Evolutionary conservation across 53 echinoderm and acorn worm genomes (phyloP).

Genomic region (Henricia sp.): DNA sequence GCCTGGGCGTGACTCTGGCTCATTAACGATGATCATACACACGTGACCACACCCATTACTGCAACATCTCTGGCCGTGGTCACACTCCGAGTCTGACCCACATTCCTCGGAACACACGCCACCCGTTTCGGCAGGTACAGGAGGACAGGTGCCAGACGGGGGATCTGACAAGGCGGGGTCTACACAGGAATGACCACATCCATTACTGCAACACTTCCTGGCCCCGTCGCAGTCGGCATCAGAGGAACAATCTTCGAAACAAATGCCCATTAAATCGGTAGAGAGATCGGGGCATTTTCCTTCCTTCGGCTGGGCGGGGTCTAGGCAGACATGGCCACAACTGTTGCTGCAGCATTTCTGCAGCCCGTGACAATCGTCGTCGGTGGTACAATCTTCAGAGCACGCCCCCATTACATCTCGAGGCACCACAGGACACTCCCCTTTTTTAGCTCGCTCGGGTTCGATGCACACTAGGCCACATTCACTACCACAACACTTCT

Average conservation of each 20-base stretch:
- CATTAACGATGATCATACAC: slow-evolving; percentile 37
- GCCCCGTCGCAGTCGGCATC: slow-evolving; percentile 54
- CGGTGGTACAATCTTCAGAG: not conserved
- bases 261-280: slow-evolving; percentile 40
- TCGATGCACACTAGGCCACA: not conserved
- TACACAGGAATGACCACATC: slow-evolving; percentile 7
- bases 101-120: slow-evolving; percentile 28
- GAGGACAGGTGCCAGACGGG: slow-evolving; percentile 8
- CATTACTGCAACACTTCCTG: slow-evolving; percentile 57
- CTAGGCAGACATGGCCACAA: slow-evolving; percentile 62
- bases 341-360: slow-evolving; percentile 63
- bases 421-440: not conserved
- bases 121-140: not conserved
- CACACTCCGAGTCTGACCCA: slow-evolving; percentile 19
- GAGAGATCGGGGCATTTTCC: not conserved
- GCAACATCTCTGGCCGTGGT: slow-evolving; percentile 43
- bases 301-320: slow-evolving; percentile 1
- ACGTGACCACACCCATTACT: slow-evolving; percentile 73
- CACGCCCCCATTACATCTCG: not conserved
- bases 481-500: slow-evolving; percentile 40
- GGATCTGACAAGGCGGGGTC: not conserved
- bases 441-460: not conserved
- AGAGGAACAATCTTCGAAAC: slow-evolving; percentile 57
- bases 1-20: not conserved
- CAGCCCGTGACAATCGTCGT: slow-evolving; percentile 8